Conservation (phyloP, 1,140 invertebrate species). For the Papilio machaon region DNA sequence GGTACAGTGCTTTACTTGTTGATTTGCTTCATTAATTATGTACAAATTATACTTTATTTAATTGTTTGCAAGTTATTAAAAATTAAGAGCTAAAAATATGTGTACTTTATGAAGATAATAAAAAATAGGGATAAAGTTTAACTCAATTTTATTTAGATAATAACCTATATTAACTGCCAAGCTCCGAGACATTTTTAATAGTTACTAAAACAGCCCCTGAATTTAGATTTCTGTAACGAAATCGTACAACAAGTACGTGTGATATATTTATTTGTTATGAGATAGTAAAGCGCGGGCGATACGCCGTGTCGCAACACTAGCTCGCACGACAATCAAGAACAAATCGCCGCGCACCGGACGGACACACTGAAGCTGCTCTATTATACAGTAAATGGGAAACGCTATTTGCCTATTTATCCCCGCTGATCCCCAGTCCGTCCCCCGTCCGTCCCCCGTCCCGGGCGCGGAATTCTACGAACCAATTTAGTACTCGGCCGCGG, state of each 20-base stretch:
- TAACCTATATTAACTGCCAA: too few species aligned
- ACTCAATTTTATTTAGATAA: too few species aligned
- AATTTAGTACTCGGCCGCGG: conserved; percentile 24
- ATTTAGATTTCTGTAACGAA: too few species aligned
- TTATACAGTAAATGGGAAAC: conserved; percentile 66
- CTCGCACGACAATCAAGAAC: conserved; percentile 63
- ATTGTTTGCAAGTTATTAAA: too few species aligned
- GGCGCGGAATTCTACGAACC: conserved; percentile 25
- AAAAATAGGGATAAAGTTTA: background rate
- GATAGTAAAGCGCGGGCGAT: conserved; percentile 20
- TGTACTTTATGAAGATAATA: background rate
- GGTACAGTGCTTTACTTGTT: too few species aligned
- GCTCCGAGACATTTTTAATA: too few species aligned
- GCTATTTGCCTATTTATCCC: conserved; percentile 56
- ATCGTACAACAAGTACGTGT: background rate
- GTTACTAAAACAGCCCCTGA: too few species aligned
- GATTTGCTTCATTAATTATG: too few species aligned
- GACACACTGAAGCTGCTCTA: conserved; percentile 52
- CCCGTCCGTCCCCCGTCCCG: background rate
- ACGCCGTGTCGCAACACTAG: conserved; percentile 45
- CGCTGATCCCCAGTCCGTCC: conserved; percentile 22
- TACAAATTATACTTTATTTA: too few species aligned
- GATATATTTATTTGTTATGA: background rate
- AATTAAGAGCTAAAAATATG: too few species aligned
- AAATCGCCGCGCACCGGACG: conserved; percentile 56